These are phyloP conservation scores for Meandrina meandrites DNA, from an alignment of 92 coral and sea anemone species.

Conservation along the genomic window DNA sequence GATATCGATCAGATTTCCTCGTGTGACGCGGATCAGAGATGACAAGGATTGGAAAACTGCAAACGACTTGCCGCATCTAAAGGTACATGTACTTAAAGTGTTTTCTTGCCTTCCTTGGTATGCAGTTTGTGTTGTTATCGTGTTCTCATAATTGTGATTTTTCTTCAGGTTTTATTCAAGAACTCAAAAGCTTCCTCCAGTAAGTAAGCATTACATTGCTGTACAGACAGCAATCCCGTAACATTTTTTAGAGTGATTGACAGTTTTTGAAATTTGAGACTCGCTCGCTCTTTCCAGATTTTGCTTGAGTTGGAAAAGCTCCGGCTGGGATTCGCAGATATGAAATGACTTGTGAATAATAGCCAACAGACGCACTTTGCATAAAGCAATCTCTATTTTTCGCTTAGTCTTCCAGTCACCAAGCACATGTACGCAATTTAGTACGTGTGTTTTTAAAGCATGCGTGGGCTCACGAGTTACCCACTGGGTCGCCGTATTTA, in stretches of 20 bases:
- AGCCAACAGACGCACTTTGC: too few species aligned
- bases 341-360: too few species aligned
- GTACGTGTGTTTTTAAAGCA: too few species aligned
- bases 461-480: too few species aligned
- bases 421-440: too few species aligned
- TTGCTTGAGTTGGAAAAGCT: not conserved
- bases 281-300: not conserved
- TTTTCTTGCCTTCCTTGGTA: not conserved
- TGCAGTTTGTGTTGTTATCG: not conserved
- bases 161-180: constrained; percentile 70
- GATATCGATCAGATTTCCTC: constrained; percentile 92
- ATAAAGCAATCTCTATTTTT: too few species aligned
- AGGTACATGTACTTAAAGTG: constrained; percentile 44
- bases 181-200: constrained; percentile 86
- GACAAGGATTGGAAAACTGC: constrained; percentile 98
- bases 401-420: too few species aligned
- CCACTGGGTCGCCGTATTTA: too few species aligned
- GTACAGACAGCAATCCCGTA: not conserved
- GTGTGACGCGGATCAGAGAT: constrained; percentile 88
- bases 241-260: not conserved
- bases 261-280: too few species aligned
- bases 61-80: constrained; percentile 79
- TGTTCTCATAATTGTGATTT: too few species aligned
- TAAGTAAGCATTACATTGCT: constrained; percentile 11
- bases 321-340: not conserved